phyloP scores from a whole-genome alignment of 2,888 invertebrate genomes.

The Hemaris fuciformis region DNA sequence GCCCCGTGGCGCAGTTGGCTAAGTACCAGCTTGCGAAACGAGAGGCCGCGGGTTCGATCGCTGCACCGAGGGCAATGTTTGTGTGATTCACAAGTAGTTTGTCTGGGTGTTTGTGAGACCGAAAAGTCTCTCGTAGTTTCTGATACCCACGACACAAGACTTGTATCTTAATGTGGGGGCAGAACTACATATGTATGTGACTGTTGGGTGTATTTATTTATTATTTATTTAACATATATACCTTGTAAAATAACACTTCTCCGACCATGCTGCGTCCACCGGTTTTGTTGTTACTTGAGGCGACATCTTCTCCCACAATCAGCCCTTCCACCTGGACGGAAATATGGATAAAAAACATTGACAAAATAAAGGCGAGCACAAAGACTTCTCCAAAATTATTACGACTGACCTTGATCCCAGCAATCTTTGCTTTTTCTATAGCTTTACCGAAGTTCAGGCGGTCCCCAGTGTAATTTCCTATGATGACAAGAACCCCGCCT shows the following conservation, averaged over 20 bases:
- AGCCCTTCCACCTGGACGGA: slow-evolving; percentile 73
- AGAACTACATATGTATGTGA: no score
- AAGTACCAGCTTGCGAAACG: no score
- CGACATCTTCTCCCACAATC: slow-evolving; percentile 87
- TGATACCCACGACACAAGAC: no score
- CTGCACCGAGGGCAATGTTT: no score
- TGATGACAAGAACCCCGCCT: slow-evolving; percentile 86
- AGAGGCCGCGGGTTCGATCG: no score
- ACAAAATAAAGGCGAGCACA: not conserved
- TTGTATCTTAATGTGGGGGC: no score
- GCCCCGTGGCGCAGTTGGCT: no score
- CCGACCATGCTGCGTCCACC: slow-evolving; percentile 86
- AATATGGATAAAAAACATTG: not conserved
- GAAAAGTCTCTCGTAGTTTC: no score
- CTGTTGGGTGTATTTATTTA: no score
- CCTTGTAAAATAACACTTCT: slow-evolving; percentile 81
- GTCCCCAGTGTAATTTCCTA: slow-evolving; percentile 90
- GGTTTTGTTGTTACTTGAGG: slow-evolving; percentile 75
- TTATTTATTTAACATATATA: slow-evolving; percentile 27
- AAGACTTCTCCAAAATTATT: not conserved
- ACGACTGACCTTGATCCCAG: slow-evolving; percentile 76
- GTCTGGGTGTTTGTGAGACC: no score
- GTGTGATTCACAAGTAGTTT: no score
- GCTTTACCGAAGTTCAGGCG: slow-evolving; percentile 91
- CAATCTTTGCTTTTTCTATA: slow-evolving; percentile 85